A percentile compares a stretch with the other conserved stretches of the same genome.
Evolutionary conservation across 2,113 vertebrate species (phyloP).

Genomic region (Bubalus kerabau): DNA sequence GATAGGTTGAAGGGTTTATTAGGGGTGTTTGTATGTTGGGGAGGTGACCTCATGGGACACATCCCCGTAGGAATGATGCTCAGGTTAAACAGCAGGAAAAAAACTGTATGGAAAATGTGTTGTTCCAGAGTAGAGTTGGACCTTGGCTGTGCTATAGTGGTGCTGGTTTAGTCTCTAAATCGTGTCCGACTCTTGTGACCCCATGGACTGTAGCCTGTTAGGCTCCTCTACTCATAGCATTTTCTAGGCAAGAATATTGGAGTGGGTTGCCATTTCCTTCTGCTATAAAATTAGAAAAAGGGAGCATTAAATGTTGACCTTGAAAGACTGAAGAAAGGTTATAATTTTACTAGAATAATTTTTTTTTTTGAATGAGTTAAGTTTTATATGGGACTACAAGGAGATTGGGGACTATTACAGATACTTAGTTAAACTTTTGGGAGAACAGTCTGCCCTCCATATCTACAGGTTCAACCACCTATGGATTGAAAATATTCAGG

Average conservation of each 20-base stretch:
- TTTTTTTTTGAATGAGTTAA: background rate
- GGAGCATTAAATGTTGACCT: conserved; percentile 21
- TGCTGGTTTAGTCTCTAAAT: background rate
- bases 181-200: background rate
- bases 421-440: conserved; percentile 43
- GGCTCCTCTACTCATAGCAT: background rate
- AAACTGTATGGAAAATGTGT: background rate
- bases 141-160: background rate
- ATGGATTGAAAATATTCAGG: background rate
- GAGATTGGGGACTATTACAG: background rate
- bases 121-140: background rate
- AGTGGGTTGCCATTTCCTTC: background rate
- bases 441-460: background rate
- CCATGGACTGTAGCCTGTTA: background rate
- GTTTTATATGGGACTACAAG: background rate
- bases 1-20: background rate
- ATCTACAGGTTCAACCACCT: background rate
- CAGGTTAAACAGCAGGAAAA: background rate
- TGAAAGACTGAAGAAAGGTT: conserved; percentile 25
- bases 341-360: conserved; percentile 36
- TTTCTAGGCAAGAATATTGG: background rate
- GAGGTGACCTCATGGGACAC: background rate
- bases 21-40: background rate
- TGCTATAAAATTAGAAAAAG: conserved; percentile 38
- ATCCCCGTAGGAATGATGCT: background rate